Base-by-base conservation (phyloP, 1,140 invertebrate species). In the Lasioglossum baleicum region DNA sequence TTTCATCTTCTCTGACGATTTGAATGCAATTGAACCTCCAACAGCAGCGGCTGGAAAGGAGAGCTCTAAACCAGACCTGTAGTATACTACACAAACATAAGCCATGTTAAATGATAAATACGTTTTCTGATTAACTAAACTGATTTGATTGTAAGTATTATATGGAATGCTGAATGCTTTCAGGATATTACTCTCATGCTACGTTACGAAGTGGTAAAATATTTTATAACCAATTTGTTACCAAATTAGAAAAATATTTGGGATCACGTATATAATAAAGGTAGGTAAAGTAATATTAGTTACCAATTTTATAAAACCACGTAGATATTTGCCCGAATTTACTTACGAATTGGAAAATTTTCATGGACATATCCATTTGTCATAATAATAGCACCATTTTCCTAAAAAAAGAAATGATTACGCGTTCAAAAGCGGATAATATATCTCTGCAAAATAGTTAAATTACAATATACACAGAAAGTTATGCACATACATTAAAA, bases 341-440 rank as follows among this genome's bases (percentile, higher is more conserved):
- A 95, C 95, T 95, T 94, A 96, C 96, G 89, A 82, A 94, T 92
- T 60, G 95, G 94, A 65, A 93, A 93, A 75, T 94, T 92, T 74
- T 95, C 93, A 77, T 94, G 94, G 5, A 96, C 93, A 76, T 94
- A 93, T 78, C 95, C 96, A 90, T 97, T 97, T 11, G 96, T 97
- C 63, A 97, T 88, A 56, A 98, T 93, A 7, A 97, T 94, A 4
- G 96, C 95, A 65, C 97, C 97, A 48, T 96, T 95, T 93, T 96
- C 96, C 96, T 97, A 90, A 84, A 26, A 68, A 48, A 86, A 4
- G 69, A 86, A 84, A 84, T 79, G 22, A 2, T 66, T 35, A 48
- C 26, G 72, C 26, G 72, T 88, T 79, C 42, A 75, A 42, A 2
- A 53, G 20, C 60, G 65, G 64, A 68, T 67, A 48, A 48, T 48